Base-by-base conservation (phyloP, 64 coral and sea anemone species). In the Actinia equina region DNA sequence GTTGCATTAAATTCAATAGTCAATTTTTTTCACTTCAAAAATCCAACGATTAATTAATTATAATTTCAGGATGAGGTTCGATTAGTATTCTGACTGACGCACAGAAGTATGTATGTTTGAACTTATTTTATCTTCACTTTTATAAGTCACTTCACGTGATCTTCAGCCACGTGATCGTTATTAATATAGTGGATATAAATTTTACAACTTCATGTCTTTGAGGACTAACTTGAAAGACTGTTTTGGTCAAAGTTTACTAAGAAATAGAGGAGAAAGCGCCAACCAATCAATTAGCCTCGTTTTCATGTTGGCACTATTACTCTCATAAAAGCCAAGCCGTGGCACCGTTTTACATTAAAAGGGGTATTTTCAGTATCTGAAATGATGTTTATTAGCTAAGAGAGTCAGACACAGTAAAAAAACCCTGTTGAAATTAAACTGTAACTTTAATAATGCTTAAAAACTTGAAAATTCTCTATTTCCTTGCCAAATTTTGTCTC, bases 211-310 rank as follows among this genome's bases (percentile, higher is more conserved):
- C 44, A 63, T 85, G 20, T 85, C 83, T 64, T 85, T 44, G 44
- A 85, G 22, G 26, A 23, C 42, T 65, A 44, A 69, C 37, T 86
- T 86, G 84, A 17, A 43, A 57, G 59, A 57, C 59, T 84, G 51
- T 84, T 84, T 84, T 59, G 82, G n/a, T 25, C 20, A 58, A 54
- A n/a, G 52, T 58, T 84, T 84, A 27, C 59, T 59, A 52, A 84
- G 37, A 84, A 84, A 42, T 86, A 45, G 49, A 63, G 27, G 84
- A 69, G 14, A 86, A 86, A 45, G 46, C 69, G 60, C 84, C 58
- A 86, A 55, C 84, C 84, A 0, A 67, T 86, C 69, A 5, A 69
- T 43, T 86, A 86, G 84, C 84, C 84, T 86, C 59, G 60, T 86
- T 86, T 69, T 65, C 84, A 86, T 69, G 60, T 69, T 69, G 59